Evolutionary conservation across 2,888 invertebrate genomes (phyloP).

Genomic region (Chloromyia formosa): DNA sequence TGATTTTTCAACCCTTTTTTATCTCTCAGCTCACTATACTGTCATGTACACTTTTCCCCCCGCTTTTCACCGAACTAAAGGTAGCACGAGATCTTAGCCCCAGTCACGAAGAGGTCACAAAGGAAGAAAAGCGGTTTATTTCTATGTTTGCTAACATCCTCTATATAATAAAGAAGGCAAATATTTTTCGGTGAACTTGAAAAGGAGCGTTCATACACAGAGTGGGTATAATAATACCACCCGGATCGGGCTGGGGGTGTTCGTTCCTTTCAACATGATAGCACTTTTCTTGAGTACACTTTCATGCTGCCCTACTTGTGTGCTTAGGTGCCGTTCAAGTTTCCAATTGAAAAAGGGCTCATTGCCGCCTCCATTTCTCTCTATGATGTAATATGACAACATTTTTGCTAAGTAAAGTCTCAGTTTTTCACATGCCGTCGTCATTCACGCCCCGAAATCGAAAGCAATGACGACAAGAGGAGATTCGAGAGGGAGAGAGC

Average conservation of each 20-base stretch:
- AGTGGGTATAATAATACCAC: background rate
- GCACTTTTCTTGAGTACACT: slow-evolving; percentile 17
- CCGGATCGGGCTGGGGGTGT: background rate
- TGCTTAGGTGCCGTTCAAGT: background rate
- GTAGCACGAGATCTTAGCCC: background rate
- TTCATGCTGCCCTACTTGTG: slow-evolving; percentile 13
- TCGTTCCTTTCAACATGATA: slow-evolving; percentile 6
- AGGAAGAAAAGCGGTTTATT: background rate
- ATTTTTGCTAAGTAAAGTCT: background rate
- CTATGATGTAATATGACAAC: background rate
- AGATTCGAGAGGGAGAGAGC: no score
- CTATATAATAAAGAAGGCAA: slow-evolving; percentile 9
- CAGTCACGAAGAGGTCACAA: background rate
- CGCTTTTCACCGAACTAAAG: background rate
- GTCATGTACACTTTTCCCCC: background rate
- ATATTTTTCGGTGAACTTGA: slow-evolving; percentile 22
- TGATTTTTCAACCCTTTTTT: slow-evolving; percentile 24
- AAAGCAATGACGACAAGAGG: no score
- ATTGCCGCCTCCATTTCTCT: background rate
- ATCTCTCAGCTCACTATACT: no score
- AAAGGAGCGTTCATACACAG: background rate
- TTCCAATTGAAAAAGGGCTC: background rate
- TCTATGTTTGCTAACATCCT: slow-evolving; percentile 16
- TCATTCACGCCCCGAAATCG: background rate
- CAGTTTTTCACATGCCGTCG: background rate